A percentile compares a stretch with the other conserved stretches of the same genome.
phyloP scores from a whole-genome alignment of 2,888 invertebrate genomes.

The Ornithoptera priamus region DNA sequence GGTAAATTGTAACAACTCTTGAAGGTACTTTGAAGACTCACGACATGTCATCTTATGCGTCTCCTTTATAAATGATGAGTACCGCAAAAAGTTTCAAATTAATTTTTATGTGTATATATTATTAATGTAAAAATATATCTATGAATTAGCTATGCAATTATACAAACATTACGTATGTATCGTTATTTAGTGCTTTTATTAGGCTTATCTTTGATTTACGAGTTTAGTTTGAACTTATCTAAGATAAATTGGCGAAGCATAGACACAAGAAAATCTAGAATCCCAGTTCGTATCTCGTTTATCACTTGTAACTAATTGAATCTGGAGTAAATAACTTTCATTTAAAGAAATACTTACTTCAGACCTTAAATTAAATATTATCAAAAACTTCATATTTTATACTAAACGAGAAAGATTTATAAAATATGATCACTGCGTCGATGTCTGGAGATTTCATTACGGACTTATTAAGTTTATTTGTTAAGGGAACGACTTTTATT shows the following conservation, averaged over 20 bases:
- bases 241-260: slow-evolving; percentile 26
- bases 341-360: background rate
- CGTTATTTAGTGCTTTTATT: slow-evolving; percentile 26
- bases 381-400: background rate
- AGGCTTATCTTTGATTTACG: slow-evolving; percentile 28
- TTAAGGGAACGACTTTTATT: slow-evolving; percentile 69
- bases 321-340: background rate
- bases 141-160: slow-evolving; percentile 16
- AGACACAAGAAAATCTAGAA: slow-evolving; percentile 26
- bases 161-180: slow-evolving; percentile 23
- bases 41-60: background rate
- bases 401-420: slow-evolving; percentile 14
- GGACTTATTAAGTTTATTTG: slow-evolving; percentile 70
- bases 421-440: slow-evolving; percentile 28
- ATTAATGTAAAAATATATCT: background rate
- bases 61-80: background rate
- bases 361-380: background rate
- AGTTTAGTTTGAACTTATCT: slow-evolving; percentile 28
- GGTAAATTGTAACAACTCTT: background rate
- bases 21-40: background rate
- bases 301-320: slow-evolving; percentile 17
- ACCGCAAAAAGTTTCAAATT: too few species aligned
- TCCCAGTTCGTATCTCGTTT: slow-evolving; percentile 18
- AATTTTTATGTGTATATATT: background rate
- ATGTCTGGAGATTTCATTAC: slow-evolving; percentile 58